Conservation (phyloP, 2,113 vertebrate species). For the Nymphicus hollandicus region DNA sequence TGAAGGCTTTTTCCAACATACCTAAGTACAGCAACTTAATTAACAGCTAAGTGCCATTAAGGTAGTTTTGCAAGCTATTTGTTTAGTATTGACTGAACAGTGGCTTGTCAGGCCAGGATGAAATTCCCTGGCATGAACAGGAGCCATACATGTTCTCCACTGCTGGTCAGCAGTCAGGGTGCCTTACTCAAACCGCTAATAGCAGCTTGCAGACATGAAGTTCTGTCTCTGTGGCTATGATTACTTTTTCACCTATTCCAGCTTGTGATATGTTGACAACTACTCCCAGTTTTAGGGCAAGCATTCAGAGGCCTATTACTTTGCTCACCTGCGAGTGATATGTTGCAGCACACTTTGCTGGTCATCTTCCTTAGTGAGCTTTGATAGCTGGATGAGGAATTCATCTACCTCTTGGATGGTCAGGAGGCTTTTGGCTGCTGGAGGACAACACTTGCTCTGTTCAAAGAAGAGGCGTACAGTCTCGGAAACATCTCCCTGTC, state of each 20-base stretch:
- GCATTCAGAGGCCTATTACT: neutral
- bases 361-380: conserved; percentile 95
- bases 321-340: conserved; percentile 82
- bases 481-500: conserved; percentile 95
- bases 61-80: neutral
- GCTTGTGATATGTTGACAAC: neutral
- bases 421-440: conserved; percentile 89
- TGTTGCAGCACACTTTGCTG: conserved; percentile 89
- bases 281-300: neutral
- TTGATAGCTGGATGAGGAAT: conserved; percentile 84
- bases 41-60: neutral
- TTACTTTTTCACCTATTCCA: neutral
- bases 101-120: neutral
- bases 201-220: neutral
- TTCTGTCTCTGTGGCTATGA: neutral
- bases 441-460: conserved; percentile 86
- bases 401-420: conserved; percentile 95
- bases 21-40: neutral
- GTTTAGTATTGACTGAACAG: neutral
- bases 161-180: neutral
- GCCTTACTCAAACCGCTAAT: neutral
- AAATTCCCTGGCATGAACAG: neutral
- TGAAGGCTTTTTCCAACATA: neutral
- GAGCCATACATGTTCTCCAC: neutral
- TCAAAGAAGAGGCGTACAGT: conserved; percentile 95